Evolutionary conservation across 2,888 invertebrate species (phyloP).

Genomic region (Tipula confusa): DNA sequence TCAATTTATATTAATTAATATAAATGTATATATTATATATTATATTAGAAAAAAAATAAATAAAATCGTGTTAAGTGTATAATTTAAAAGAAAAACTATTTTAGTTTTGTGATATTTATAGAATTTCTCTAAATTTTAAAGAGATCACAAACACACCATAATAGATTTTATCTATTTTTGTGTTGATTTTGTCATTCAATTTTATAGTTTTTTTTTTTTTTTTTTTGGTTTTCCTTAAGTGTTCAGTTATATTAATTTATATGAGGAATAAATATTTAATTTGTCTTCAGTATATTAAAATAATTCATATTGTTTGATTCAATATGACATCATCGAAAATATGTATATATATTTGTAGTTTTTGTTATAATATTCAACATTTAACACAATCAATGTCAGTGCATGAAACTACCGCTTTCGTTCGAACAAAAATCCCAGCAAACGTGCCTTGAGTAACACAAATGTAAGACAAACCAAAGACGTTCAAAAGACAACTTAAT

Average conservation of each 20-base stretch:
- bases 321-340: conserved; percentile 12
- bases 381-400: background rate
- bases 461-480: no score
- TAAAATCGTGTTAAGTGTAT: background rate
- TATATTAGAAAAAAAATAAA: no score
- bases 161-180: background rate
- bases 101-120: background rate
- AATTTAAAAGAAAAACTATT: background rate
- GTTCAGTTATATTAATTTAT: background rate
- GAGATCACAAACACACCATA: background rate
- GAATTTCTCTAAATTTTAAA: background rate
- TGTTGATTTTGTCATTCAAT: background rate
- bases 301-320: conserved; percentile 1
- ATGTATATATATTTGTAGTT: conserved; percentile 3
- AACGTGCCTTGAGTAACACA: no score
- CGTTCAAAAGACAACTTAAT: no score
- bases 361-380: background rate
- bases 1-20: background rate
- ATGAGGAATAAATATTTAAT: background rate
- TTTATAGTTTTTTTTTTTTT: background rate
- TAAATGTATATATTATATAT: no score
- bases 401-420: background rate
- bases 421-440: no score
- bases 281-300: background rate
- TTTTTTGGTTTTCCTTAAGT: no score